These are phyloP conservation scores for Amazona ochrocephala DNA, from an alignment of 2,797 vertebrate genomes.

Conservation along the genomic window DNA sequence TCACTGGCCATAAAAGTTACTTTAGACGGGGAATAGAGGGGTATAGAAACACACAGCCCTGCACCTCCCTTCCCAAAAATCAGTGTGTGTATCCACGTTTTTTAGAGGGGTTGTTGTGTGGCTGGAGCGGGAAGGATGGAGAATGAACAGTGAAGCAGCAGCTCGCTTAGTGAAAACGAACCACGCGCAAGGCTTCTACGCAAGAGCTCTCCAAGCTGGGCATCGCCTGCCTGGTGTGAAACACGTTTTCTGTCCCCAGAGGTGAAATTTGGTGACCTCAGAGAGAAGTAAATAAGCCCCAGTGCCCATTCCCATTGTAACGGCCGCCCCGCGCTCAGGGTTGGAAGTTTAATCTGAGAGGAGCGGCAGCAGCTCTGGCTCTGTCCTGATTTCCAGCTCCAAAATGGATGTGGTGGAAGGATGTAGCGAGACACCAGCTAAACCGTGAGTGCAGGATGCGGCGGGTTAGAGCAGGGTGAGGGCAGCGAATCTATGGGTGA, in stretches of 20 bases:
- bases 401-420: slow-evolving; percentile 50
- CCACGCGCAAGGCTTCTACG: neutral
- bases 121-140: neutral
- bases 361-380: neutral
- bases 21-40: neutral
- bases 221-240: neutral
- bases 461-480: neutral
- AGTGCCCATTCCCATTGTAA: neutral
- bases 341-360: slow-evolving; percentile 8
- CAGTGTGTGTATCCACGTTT: neutral
- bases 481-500: neutral
- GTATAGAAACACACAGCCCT: neutral
- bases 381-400: neutral
- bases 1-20: slow-evolving; percentile 2
- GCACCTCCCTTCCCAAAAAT: neutral
- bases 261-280: neutral
- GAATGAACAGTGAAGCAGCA: neutral
- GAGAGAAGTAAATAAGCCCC: neutral
- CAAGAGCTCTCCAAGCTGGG: neutral
- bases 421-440: neutral
- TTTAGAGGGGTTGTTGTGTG: neutral
- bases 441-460: neutral
- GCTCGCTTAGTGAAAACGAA: neutral
- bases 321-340: neutral
- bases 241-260: neutral